phyloP scores from a whole-genome alignment of 2,113 vertebrate genomes.

The Anser brachyrhynchus region DNA sequence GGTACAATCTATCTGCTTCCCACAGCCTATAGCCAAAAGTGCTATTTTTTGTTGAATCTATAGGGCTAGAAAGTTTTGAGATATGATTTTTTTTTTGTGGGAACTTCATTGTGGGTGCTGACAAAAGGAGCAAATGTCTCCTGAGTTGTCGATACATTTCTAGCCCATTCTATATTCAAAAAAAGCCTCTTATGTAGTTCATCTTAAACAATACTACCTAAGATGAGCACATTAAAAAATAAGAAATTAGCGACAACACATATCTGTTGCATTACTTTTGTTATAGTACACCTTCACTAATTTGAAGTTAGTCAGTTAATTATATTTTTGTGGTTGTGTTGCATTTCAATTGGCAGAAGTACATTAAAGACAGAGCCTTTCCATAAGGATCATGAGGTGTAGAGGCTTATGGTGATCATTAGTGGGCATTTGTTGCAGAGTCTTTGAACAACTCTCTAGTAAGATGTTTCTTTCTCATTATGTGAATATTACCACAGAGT shows the following conservation, averaged over 20 bases:
- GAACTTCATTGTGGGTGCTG: not conserved
- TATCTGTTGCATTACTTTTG: not conserved
- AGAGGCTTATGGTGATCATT: not conserved
- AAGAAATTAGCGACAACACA: not conserved
- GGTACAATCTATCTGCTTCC: not conserved
- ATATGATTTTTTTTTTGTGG: not conserved
- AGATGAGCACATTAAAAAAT: rapidly evolving
- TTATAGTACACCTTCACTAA: not conserved
- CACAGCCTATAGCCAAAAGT: not conserved
- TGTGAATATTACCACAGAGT: not conserved
- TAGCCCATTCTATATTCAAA: not conserved
- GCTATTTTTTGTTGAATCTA: not conserved
- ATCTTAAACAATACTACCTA: not conserved
- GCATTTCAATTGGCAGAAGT: not conserved
- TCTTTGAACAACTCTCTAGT: not conserved
- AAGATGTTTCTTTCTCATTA: not conserved
- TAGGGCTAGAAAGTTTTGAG: not conserved
- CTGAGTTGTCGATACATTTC: not conserved
- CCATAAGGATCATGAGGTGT: not conserved
- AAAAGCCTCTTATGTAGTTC: not conserved
- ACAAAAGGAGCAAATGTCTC: not conserved
- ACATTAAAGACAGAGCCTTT: not conserved
- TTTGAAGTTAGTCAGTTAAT: not conserved
- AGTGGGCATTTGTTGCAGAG: not conserved
- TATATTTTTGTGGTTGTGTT: not conserved